Percentiles rank a stretch among this genome's conserved stretches.
Evolutionary conservation across 2,797 vertebrate species (phyloP).

Genomic region (Neoniphon sammara): DNA sequence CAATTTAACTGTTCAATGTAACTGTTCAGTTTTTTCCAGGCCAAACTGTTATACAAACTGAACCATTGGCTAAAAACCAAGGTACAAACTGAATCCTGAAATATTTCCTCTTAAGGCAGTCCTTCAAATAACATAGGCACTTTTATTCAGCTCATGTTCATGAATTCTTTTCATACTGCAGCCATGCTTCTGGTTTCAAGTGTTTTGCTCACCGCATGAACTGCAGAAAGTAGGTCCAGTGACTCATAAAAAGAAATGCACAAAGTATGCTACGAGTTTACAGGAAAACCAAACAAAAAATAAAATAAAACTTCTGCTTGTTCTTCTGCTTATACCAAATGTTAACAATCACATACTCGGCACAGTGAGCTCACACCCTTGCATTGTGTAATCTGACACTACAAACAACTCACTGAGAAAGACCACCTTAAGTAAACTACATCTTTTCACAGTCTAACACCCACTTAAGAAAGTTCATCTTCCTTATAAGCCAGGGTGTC

Average conservation of each 20-base stretch:
- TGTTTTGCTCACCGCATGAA: not conserved
- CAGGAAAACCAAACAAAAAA: not conserved
- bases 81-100: no score
- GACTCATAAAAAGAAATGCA: not conserved
- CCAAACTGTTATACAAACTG: no score
- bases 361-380: not conserved
- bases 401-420: constrained; percentile 1
- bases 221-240: not conserved
- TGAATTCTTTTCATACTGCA: not conserved
- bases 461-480: constrained; percentile 10
- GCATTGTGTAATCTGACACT: constrained; percentile 13
- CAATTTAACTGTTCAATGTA: no score
- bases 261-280: not conserved
- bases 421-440: not conserved
- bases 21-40: no score
- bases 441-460: not conserved
- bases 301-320: not conserved
- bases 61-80: no score
- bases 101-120: no score
- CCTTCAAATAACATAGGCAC: no score
- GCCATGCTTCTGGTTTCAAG: not conserved
- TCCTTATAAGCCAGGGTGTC: constrained; percentile 12
- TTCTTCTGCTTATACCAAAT: not conserved
- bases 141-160: not conserved
- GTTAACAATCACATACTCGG: not conserved